phyloP scores from a whole-genome alignment of 2,113 vertebrate genomes.

The Carassius carassius region DNA sequence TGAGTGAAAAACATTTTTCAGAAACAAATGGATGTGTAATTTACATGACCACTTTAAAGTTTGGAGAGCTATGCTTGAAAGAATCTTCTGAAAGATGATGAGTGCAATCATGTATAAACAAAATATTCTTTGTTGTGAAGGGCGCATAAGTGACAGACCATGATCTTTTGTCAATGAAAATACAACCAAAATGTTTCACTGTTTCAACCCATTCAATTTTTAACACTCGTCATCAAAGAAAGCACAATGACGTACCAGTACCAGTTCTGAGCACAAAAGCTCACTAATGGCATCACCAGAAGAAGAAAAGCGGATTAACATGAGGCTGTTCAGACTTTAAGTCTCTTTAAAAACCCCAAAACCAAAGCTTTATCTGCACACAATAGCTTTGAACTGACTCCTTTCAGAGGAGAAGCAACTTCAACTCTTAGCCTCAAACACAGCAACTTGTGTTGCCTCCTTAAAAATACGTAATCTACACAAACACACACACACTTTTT shows the following conservation, averaged over 20 bases:
- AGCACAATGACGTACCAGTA: conserved; percentile 47
- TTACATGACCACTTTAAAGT: conserved; percentile 51
- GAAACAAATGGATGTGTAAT: conserved; percentile 72
- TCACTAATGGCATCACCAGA: conserved; percentile 46
- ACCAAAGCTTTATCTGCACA: conserved; percentile 39
- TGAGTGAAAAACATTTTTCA: conserved; percentile 71
- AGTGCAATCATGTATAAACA: conserved; percentile 66
- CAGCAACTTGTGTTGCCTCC: neutral
- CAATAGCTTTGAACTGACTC: conserved; percentile 47
- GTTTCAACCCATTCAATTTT: conserved; percentile 28
- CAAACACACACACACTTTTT: neutral
- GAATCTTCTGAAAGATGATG: conserved; percentile 39
- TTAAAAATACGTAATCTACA: neutral
- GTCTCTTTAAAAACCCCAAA: conserved; percentile 24
- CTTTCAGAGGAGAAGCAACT: conserved; percentile 36
- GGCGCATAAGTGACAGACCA: conserved; percentile 49
- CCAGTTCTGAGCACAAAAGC: conserved; percentile 47
- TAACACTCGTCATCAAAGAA: conserved; percentile 36
- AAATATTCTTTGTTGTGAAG: conserved; percentile 53
- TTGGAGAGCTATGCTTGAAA: conserved; percentile 56
- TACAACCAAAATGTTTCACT: conserved; percentile 48
- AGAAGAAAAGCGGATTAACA: conserved; percentile 49
- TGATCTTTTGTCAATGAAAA: conserved; percentile 53
- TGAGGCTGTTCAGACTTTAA: conserved; percentile 18
- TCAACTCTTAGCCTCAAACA: too few relatives aligned